A percentile compares a stretch with the other conserved stretches of the same genome.
phyloP scores from a whole-genome alignment of 2,888 invertebrate genomes.

The Cremastinae sp. region DNA sequence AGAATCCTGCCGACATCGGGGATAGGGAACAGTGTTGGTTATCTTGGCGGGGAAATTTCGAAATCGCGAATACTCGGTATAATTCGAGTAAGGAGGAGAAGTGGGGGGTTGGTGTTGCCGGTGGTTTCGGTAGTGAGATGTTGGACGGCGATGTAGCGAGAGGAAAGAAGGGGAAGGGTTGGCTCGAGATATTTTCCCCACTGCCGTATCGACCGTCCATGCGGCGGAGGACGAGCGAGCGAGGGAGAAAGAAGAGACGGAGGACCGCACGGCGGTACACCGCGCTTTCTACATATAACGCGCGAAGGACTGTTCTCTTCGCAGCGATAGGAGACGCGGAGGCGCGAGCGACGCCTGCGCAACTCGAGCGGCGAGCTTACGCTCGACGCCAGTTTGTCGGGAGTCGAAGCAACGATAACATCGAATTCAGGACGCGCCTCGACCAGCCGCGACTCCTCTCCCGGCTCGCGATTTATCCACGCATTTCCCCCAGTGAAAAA shows the following conservation, averaged over 20 bases:
- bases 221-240: constrained; percentile 49
- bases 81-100: constrained; percentile 55
- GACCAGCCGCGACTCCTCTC: constrained; percentile 34
- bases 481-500: neutral
- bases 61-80: constrained; percentile 69
- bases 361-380: constrained; percentile 67
- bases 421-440: constrained; percentile 67
- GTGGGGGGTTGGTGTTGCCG: constrained; percentile 56
- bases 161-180: constrained; percentile 11
- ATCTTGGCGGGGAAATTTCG: constrained; percentile 52
- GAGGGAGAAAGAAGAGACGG: constrained; percentile 31
- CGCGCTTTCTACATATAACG: constrained; percentile 30
- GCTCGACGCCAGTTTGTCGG: constrained; percentile 79
- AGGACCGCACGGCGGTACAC: constrained; percentile 56
- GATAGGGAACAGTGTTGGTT: too few species aligned
- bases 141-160: constrained; percentile 10
- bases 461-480: constrained; percentile 48
- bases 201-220: constrained; percentile 76
- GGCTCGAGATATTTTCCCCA: constrained; percentile 62
- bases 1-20: too few species aligned
- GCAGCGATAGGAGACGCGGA: constrained; percentile 52
- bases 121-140: constrained; percentile 54
- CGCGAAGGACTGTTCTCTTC: constrained; percentile 54
- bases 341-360: constrained; percentile 73
- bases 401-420: constrained; percentile 76